Conservation (phyloP, 2,888 invertebrate genomes). For the Netelia fuscicornis region DNA sequence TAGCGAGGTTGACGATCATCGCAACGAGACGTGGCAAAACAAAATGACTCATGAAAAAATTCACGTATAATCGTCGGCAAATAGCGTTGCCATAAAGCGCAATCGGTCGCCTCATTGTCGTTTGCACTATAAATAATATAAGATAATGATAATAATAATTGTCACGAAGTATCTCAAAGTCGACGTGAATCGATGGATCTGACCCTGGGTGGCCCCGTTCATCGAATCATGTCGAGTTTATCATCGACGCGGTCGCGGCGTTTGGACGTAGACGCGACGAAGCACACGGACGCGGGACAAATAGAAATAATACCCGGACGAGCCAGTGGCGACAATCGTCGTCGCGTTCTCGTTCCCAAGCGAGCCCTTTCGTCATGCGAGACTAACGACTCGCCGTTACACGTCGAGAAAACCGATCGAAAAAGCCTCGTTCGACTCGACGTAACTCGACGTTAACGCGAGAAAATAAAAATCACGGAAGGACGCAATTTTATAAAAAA, state of each 20-base stretch:
- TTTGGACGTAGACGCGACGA: neutral
- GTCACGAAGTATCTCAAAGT: slow-evolving; percentile 37
- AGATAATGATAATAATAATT: slow-evolving; percentile 27
- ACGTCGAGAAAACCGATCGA: neutral
- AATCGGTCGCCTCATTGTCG: too few species aligned
- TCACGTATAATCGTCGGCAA: too few species aligned
- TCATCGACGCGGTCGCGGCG: slow-evolving; percentile 41
- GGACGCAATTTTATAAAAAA: slow-evolving; percentile 60
- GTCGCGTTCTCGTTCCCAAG: slow-evolving; percentile 31
- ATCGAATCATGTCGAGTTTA: slow-evolving; percentile 63
- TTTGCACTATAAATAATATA: neutral
- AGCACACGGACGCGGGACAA: neutral
- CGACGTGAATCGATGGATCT: slow-evolving; percentile 63
- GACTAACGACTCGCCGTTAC: slow-evolving; percentile 44
- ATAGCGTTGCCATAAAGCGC: too few species aligned
- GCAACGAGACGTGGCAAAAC: too few species aligned
- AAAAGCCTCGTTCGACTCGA: slow-evolving; percentile 69
- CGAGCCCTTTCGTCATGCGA: slow-evolving; percentile 56
- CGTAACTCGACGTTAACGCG: slow-evolving; percentile 19
- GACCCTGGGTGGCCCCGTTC: slow-evolving; percentile 59
- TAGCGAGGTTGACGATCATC: too few species aligned
- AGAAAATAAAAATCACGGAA: slow-evolving; percentile 26
- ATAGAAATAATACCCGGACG: neutral
- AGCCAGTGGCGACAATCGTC: slow-evolving; percentile 35
- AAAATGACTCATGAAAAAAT: too few species aligned